Conservation (phyloP, 2,888 invertebrate species). For the Tineola bisselliella region DNA sequence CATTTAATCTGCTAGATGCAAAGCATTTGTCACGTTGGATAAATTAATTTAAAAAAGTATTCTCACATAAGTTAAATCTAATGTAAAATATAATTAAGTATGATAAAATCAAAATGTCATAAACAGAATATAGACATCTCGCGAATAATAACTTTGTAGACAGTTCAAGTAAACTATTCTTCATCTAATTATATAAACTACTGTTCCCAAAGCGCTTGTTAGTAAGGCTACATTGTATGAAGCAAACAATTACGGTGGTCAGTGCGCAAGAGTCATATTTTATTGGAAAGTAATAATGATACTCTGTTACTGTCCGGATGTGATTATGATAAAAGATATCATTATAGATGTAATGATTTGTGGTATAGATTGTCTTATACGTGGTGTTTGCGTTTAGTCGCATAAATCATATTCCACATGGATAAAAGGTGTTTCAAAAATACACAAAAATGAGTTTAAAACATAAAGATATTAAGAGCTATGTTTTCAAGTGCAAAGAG, state of each 20-base stretch:
- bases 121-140: no score
- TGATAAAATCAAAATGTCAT: no score
- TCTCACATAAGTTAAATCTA: no score
- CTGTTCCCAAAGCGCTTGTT: neutral
- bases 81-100: no score
- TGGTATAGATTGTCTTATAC: neutral
- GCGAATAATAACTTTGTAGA: no score
- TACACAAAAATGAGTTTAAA: neutral
- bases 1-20: no score
- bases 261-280: neutral
- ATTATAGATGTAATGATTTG: neutral
- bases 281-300: neutral
- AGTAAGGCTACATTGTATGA: neutral
- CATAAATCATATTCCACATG: neutral
- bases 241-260: neutral
- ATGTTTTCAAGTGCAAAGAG: constrained; percentile 16
- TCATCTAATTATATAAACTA: no score
- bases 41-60: no score
- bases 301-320: neutral
- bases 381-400: neutral
- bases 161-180: no score
- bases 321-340: constrained; percentile 3
- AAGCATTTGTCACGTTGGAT: no score
- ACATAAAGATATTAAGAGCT: no score
- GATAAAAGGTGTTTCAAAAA: neutral